A percentile compares a stretch with the other conserved stretches of the same genome.
Evolutionary conservation across 2,113 vertebrate genomes (phyloP).

Genomic region (Corythornis madagascariensis): DNA sequence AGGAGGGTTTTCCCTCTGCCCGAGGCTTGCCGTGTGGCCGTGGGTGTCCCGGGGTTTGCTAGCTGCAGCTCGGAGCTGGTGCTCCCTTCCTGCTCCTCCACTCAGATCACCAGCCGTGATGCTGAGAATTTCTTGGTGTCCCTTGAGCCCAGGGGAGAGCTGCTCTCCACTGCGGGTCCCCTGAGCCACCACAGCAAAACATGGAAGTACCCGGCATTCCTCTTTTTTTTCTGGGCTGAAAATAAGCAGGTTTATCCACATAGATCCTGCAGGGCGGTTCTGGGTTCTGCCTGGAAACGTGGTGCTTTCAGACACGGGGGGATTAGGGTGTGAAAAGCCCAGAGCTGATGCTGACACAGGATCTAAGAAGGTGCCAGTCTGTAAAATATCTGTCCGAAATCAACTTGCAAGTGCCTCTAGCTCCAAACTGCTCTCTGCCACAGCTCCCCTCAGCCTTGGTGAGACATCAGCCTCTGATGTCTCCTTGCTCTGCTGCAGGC

Average conservation of each 20-base stretch:
- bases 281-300: neutral
- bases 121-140: neutral
- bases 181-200: neutral
- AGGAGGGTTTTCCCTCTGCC: neutral
- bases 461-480: neutral
- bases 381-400: neutral
- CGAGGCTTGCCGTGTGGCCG: neutral
- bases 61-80: neutral
- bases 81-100: neutral
- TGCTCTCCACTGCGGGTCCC: neutral
- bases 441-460: neutral
- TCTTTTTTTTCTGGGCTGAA: neutral
- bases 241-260: neutral
- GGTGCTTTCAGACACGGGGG: accelerated
- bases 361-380: neutral
- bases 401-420: neutral
- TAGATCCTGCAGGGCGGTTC: neutral
- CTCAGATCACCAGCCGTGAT: neutral
- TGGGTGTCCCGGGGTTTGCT: neutral
- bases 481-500: neutral
- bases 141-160: neutral
- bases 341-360: neutral
- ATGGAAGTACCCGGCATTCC: accelerated
- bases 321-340: neutral
- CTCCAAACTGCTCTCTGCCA: neutral